A percentile compares a stretch with the other conserved stretches of the same genome.
Evolutionary conservation across 2,113 vertebrate genomes (phyloP).

Genomic region (Sinocyclocheilus anshuiensis): DNA sequence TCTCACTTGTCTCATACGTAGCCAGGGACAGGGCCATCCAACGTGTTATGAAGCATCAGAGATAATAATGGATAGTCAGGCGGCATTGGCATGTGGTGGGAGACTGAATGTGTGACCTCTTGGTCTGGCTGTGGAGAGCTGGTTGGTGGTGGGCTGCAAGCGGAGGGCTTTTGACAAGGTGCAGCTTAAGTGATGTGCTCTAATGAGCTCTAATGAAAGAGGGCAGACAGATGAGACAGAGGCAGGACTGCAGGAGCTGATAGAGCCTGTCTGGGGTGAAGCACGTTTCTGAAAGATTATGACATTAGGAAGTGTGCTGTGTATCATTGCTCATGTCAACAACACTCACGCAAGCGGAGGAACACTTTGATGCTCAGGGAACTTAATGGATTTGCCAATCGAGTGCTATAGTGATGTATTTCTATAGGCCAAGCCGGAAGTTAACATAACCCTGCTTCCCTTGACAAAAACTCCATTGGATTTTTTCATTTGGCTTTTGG

Average conservation of each 20-base stretch:
- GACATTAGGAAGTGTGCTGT: conserved; percentile 10
- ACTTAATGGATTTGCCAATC: background rate
- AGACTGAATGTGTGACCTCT: conserved; percentile 4
- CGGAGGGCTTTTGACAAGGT: conserved; percentile 29
- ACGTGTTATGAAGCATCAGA: background rate
- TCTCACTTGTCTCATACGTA: conserved; percentile 23
- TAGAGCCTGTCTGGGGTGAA: background rate
- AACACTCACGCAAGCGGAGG: background rate
- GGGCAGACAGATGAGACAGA: conserved; percentile 6
- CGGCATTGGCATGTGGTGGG: conserved; percentile 7
- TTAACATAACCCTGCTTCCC: background rate
- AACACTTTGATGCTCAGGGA: background rate
- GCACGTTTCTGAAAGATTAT: conserved; percentile 20
- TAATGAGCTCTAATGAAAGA: conserved; percentile 39
- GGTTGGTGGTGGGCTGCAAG: conserved; percentile 11
- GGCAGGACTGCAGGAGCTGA: conserved; percentile 10
- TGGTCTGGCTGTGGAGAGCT: background rate
- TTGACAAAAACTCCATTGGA: background rate
- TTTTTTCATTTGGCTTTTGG: background rate
- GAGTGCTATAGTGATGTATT: background rate
- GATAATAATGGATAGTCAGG: conserved; percentile 17
- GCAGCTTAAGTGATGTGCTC: conserved; percentile 19
- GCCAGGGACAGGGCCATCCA: background rate
- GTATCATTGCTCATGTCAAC: background rate
- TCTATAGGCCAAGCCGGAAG: background rate